Evolutionary conservation across 2,113 vertebrate genomes (phyloP).

Genomic region (Donacobius atricapilla): DNA sequence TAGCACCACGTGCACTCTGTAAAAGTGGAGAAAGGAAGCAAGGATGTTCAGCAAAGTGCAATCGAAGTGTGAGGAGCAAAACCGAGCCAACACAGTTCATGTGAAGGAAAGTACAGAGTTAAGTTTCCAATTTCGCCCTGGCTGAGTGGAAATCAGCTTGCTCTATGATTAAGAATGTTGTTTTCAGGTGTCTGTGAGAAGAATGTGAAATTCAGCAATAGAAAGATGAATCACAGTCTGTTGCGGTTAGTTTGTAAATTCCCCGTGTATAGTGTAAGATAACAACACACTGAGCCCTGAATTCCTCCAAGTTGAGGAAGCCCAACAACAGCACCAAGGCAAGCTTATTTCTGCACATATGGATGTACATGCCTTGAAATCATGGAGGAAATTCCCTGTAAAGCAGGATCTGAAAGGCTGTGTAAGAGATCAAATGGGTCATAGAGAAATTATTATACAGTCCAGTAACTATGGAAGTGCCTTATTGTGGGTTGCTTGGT

Average conservation of each 20-base stretch:
- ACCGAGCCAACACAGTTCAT: not conserved
- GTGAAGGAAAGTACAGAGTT: constrained; percentile 18
- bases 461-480: rapidly evolving
- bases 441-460: not conserved
- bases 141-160: not conserved
- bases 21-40: not conserved
- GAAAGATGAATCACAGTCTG: constrained; percentile 63
- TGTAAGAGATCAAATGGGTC: not conserved
- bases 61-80: constrained; percentile 12
- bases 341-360: not conserved
- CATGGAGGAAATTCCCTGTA: not conserved
- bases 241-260: constrained; percentile 65
- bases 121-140: not conserved
- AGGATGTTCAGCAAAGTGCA: not conserved
- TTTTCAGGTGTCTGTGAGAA: constrained; percentile 62
- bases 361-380: not conserved
- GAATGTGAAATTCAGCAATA: constrained; percentile 38
- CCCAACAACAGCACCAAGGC: not conserved
- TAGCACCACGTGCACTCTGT: not conserved
- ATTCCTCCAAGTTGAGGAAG: not conserved
- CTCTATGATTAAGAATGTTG: constrained; percentile 34
- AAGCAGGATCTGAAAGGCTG: not conserved
- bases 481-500: not conserved
- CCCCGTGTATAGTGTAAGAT: not conserved
- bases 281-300: not conserved